Percentiles rank a stretch among this genome's conserved stretches.
Evolutionary conservation across 2,888 invertebrate genomes (phyloP).

Genomic region (Syrista parreyssii): DNA sequence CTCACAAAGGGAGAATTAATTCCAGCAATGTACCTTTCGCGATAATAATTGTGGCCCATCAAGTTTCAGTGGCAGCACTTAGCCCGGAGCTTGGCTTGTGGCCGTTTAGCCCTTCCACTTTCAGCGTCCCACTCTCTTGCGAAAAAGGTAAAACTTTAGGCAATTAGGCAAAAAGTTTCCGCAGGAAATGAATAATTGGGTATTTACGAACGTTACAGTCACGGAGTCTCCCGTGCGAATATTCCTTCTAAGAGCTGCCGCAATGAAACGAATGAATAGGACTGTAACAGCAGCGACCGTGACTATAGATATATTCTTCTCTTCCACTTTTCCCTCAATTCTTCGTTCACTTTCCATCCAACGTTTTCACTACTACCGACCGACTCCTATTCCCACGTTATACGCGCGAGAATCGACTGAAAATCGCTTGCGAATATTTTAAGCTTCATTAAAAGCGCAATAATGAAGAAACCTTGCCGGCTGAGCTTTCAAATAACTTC

Average conservation of each 20-base stretch:
- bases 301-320: constrained; percentile 19
- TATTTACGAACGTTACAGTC: constrained; percentile 39
- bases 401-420: constrained; percentile 5
- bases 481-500: constrained; percentile 34
- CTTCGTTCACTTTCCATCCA: constrained; percentile 5
- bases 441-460: constrained; percentile 52
- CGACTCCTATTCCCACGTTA: constrained; percentile 2
- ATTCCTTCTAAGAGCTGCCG: constrained; percentile 39
- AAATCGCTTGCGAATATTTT: constrained; percentile 42
- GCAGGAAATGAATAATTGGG: constrained; percentile 41
- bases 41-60: neutral
- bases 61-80: neutral
- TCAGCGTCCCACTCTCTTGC: neutral
- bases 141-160: constrained; percentile 15
- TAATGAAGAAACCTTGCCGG: constrained; percentile 47
- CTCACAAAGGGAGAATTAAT: neutral
- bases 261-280: constrained; percentile 39
- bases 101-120: constrained; percentile 1
- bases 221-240: constrained; percentile 24
- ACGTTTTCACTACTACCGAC: neutral
- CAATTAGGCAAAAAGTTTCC: constrained; percentile 27
- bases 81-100: neutral
- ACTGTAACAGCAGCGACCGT: constrained; percentile 6
- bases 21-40: neutral
- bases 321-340: constrained; percentile 16